Percentiles rank a stretch among this genome's conserved stretches.
Evolutionary conservation across 2,797 vertebrate species (phyloP).

Genomic region (Cirrhinus molitorella): DNA sequence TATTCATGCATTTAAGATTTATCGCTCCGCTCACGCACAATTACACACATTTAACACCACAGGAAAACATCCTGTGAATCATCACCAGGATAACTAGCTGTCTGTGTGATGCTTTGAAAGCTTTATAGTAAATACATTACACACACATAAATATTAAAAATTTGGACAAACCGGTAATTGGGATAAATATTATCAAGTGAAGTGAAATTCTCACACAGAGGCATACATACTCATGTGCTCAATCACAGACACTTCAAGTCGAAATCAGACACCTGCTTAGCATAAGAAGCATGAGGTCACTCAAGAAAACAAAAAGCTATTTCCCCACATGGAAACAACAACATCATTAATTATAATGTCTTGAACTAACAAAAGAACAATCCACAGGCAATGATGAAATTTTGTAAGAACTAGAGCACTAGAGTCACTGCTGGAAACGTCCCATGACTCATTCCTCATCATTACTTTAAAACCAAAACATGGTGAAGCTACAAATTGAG

Average conservation of each 20-base stretch:
- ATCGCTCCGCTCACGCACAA: constrained; percentile 34
- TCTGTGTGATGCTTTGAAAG: constrained; percentile 3
- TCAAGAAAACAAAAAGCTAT: constrained; percentile 26
- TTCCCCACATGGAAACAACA: constrained; percentile 25
- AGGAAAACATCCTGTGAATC: constrained; percentile 56
- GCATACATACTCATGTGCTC: background rate
- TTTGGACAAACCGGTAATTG: background rate
- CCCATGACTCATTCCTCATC: background rate
- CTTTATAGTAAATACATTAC: background rate
- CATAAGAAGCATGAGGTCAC: constrained; percentile 29
- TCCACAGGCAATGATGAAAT: background rate
- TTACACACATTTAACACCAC: constrained; percentile 33
- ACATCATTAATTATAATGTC: constrained; percentile 57
- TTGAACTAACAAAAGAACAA: constrained; percentile 39
- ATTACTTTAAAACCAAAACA: background rate
- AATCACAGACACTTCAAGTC: constrained; percentile 3
- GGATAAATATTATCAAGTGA: background rate
- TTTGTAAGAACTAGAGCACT: background rate
- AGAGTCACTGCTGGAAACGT: background rate
- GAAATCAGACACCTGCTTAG: constrained; percentile 33
- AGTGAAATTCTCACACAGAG: background rate
- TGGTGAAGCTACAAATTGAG: background rate
- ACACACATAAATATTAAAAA: background rate
- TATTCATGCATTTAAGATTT: constrained; percentile 49
- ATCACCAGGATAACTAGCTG: constrained; percentile 18